phyloP scores from a whole-genome alignment of 2,888 invertebrate genomes.

The Vesta saturnalis region DNA sequence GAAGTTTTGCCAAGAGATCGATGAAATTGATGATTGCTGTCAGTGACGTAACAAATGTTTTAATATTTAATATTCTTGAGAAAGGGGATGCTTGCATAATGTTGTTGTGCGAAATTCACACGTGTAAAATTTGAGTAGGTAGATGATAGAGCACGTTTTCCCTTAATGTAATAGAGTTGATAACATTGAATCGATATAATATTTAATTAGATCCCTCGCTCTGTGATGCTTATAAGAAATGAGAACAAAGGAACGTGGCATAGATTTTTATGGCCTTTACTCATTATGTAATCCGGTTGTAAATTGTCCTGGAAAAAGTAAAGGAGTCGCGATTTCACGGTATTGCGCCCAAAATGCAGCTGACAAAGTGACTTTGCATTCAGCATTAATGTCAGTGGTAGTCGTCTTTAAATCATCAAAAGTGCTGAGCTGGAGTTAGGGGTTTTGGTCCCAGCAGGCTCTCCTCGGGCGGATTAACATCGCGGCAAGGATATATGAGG shows the following conservation, averaged over 20 bases:
- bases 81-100: not conserved
- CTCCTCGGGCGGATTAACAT: slow-evolving; percentile 58
- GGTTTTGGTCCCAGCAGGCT: slow-evolving; percentile 41
- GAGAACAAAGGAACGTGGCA: slow-evolving; percentile 4
- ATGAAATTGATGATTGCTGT: not conserved
- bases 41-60: slow-evolving; percentile 6
- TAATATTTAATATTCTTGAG: slow-evolving; percentile 8
- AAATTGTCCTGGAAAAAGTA: slow-evolving; percentile 32
- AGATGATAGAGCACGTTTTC: slow-evolving; percentile 20
- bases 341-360: slow-evolving; percentile 44
- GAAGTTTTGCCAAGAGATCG: slow-evolving; percentile 7
- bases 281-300: slow-evolving; percentile 20
- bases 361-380: slow-evolving; percentile 55
- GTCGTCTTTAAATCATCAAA: slow-evolving; percentile 60
- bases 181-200: slow-evolving; percentile 22
- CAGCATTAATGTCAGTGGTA: slow-evolving; percentile 48
- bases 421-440: slow-evolving; percentile 55
- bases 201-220: slow-evolving; percentile 25
- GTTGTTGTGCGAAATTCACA: slow-evolving; percentile 20
- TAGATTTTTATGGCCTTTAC: slow-evolving; percentile 5
- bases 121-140: slow-evolving; percentile 17
- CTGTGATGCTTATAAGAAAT: slow-evolving; percentile 10
- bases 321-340: slow-evolving; percentile 44
- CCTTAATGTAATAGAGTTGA: slow-evolving; percentile 6
- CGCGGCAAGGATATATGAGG: slow-evolving; percentile 59